A percentile compares a stretch with the other conserved stretches of the same genome.
phyloP scores from a whole-genome alignment of 2,113 vertebrate species.

The Colaptes auratus region DNA sequence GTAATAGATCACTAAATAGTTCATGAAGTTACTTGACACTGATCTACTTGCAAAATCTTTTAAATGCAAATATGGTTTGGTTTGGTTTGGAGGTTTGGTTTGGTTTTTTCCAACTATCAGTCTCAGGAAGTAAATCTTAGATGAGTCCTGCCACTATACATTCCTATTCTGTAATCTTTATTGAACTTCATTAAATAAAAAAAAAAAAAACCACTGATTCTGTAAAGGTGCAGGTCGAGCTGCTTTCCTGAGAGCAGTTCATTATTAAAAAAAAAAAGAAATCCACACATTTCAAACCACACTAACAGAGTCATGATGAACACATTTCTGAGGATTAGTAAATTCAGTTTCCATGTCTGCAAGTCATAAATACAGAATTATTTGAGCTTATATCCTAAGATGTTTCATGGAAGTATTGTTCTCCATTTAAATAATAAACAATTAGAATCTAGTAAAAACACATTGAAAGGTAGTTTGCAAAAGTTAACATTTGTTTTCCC shows the following conservation, averaged over 20 bases:
- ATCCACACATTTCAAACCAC: neutral
- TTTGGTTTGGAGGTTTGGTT: too few relatives aligned
- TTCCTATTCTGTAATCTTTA: neutral
- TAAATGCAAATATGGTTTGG: neutral
- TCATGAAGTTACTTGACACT: neutral
- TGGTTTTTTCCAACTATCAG: neutral
- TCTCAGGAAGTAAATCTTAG: neutral
- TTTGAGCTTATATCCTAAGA: neutral
- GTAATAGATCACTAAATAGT: neutral
- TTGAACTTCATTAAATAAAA: slow-evolving; percentile 17
- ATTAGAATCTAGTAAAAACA: neutral
- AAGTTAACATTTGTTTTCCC: neutral
- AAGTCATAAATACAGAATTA: neutral
- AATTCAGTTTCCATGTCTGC: neutral
- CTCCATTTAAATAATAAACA: neutral
- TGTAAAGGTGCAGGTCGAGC: slow-evolving; percentile 3
- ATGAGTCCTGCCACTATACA: neutral
- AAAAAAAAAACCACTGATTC: neutral
- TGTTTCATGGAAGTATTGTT: neutral
- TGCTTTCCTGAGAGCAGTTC: slow-evolving; percentile 7
- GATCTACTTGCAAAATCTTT: neutral
- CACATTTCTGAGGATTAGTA: neutral
- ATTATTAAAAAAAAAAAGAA: slow-evolving; percentile 17
- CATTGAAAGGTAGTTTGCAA: neutral
- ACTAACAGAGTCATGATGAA: neutral